These are phyloP conservation scores for Drosophila setifemur DNA, from an alignment of 1,140 invertebrate species.

Conservation along the genomic window DNA sequence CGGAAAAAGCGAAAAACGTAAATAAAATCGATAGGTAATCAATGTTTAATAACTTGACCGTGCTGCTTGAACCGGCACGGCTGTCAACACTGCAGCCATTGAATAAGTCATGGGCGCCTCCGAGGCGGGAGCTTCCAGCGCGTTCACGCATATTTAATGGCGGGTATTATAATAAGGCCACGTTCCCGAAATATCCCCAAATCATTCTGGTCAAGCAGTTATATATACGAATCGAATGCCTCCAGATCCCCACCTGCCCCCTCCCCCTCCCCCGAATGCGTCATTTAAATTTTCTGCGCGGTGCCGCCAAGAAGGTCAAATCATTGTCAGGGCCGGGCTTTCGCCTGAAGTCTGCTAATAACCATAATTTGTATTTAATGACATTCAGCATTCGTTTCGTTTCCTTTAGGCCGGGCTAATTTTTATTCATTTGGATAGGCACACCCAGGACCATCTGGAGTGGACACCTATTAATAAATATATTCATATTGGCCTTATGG, in stretches of 20 bases:
- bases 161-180: constrained; percentile 33
- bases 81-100: constrained; percentile 21
- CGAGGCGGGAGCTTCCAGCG: neutral
- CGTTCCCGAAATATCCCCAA: constrained; percentile 33
- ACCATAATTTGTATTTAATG: constrained; percentile 60
- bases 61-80: neutral
- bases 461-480: constrained; percentile 52
- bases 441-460: constrained; percentile 32
- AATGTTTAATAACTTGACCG: constrained; percentile 49
- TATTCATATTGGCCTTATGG: constrained; percentile 34
- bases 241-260: no score
- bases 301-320: constrained; percentile 39
- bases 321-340: constrained; percentile 44
- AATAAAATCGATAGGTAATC: constrained; percentile 66
- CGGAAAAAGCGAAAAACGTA: neutral
- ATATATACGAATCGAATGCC: neutral
- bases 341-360: constrained; percentile 40
- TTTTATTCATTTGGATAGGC: constrained; percentile 19
- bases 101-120: constrained; percentile 22
- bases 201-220: constrained; percentile 22
- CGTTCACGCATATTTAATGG: constrained; percentile 46
- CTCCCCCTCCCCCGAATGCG: constrained; percentile 29
- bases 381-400: constrained; percentile 47
- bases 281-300: constrained; percentile 46
- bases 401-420: constrained; percentile 15